Evolutionary conservation across 2,888 invertebrate genomes (phyloP), one percentile per base, ranked within the genome.

Genomic region (Thalpophila matura): DNA sequence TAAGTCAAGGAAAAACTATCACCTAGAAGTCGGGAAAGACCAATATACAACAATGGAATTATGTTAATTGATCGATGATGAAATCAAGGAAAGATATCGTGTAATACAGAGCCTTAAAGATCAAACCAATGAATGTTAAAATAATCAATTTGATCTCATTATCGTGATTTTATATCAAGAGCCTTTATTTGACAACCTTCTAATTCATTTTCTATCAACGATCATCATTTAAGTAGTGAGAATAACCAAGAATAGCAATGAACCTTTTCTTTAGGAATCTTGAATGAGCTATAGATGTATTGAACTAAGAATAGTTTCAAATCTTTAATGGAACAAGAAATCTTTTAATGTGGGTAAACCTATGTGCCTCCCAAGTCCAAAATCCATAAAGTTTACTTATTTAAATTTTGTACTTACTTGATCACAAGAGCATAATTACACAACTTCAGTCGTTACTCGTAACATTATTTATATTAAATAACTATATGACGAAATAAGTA

Each of bases 51-150:
- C 35, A 63, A 51, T 40, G 7, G 35, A 37, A 42, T 24, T 7
- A 51, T 24, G 4, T 4, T 3, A 37, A 62, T 47, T n/a, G 7
- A n/a, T 16, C 12, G 7, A 35, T 63, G 38, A 46, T 47, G 22
- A 33, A 43, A 68, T 27, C 5, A 26, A 69, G 55, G 55, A 68
- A 68, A 68, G 7, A 47, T 27, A 9, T 51, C 53, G 42, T 43
- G 12, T 20, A 53, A 66, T 20, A 18, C 3, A 27, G 7, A 33
- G 27, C n/a, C 24, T n/a, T 31, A 6, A 6, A 6, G 6, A 5
- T 24, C 5, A 16, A 27, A 14, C 6, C 1, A 10, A 27, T 18
- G 35, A 59, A 26, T 26, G 16, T 31, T 14, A n/a, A 10, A 5
- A 29, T 22, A 16, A 1, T 6, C n/a, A 24, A 7, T 18, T 14